phyloP scores from a whole-genome alignment of 2,797 vertebrate species.

The Allobates femoralis region DNA sequence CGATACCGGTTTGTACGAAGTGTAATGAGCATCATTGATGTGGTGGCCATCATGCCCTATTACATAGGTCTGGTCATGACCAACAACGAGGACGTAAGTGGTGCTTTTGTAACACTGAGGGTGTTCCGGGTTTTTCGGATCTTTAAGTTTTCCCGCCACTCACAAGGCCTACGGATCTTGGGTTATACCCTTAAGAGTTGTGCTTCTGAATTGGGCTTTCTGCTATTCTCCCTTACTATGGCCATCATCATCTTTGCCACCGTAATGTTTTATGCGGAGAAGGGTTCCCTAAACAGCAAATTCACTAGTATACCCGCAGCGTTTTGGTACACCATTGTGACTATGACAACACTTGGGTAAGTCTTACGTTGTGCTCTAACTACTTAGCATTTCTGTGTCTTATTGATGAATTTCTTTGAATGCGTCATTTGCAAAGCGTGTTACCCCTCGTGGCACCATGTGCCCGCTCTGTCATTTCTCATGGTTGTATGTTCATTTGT shows the following conservation, averaged over 20 bases:
- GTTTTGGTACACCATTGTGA: slow-evolving; percentile 99
- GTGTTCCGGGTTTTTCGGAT: slow-evolving; percentile 97
- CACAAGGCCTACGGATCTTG: slow-evolving; percentile 93
- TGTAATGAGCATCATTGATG: slow-evolving; percentile 96
- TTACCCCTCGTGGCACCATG: background rate
- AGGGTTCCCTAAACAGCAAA: slow-evolving; percentile 90
- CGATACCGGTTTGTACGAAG: slow-evolving; percentile 92
- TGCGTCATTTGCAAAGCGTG: background rate
- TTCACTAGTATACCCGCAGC: slow-evolving; percentile 97
- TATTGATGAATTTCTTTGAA: background rate
- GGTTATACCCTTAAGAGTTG: slow-evolving; percentile 96
- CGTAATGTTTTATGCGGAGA: slow-evolving; percentile 98
- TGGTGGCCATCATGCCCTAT: slow-evolving; percentile 97
- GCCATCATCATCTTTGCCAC: slow-evolving; percentile 98
- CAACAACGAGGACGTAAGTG: slow-evolving; percentile 97
- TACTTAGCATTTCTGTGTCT: background rate
- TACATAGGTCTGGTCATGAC: slow-evolving; percentile 96
- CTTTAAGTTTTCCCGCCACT: slow-evolving; percentile 98
- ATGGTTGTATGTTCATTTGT: background rate
- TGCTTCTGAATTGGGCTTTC: slow-evolving; percentile 93
- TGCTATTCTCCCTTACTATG: slow-evolving; percentile 97
- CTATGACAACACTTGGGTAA: slow-evolving; percentile 98
- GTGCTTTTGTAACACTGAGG: slow-evolving; percentile 94
- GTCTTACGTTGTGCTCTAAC: slow-evolving; percentile 67
- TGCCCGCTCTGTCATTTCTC: background rate